Evolutionary conservation across 92 coral and sea anemone species (phyloP), one percentile per base, ranked within the genome.

Genomic region (Epizoanthus illoricatus): DNA sequence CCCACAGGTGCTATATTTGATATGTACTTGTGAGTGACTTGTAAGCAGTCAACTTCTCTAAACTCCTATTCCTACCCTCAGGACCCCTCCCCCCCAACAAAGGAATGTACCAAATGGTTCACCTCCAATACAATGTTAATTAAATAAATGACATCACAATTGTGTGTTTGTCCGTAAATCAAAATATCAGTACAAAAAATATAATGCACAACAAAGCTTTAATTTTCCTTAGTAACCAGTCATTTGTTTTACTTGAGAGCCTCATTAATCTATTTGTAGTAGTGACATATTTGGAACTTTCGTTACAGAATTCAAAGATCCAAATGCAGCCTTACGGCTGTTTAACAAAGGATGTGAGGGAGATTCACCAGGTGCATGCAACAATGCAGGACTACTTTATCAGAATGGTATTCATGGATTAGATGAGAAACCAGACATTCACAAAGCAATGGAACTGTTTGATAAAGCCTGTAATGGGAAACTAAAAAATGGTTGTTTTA

Each of bases 351-450:
- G 97, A 2, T 97, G 99, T 56, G 85, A 91, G 0, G 91, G 80
- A 13, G 76, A 90, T 55, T 87, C 89, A 9, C 65, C 92, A 5
- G 99, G 99, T 16, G 99, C 99, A 6, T 97, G 99, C 64, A 93
- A 93, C 52, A 97, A 97, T 87, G 99, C 97, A 41, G 99, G 99
- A 18, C 86, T 97, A 18, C 87, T 92, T 15, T 97, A 97, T 73
- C 99, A 97, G 84, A 97, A 88, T 86, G 99, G 99, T 73, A 81
- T 91, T n/a, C 84, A 92, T 68, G 89, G 89, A 28, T 85, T 92
- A 4, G 80, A 87, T 45, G 79, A 90, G 42, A 81, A 91, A 70
- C 87, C 88, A 84, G 92, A 97, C 84, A 93, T 97, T 65, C 66
- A 83, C 55, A 97, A 91, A 74, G 99, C 99, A 33, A 85, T 93